Conservation (phyloP, 2,888 invertebrate genomes). For the Prostheceraeus crozeri region DNA sequence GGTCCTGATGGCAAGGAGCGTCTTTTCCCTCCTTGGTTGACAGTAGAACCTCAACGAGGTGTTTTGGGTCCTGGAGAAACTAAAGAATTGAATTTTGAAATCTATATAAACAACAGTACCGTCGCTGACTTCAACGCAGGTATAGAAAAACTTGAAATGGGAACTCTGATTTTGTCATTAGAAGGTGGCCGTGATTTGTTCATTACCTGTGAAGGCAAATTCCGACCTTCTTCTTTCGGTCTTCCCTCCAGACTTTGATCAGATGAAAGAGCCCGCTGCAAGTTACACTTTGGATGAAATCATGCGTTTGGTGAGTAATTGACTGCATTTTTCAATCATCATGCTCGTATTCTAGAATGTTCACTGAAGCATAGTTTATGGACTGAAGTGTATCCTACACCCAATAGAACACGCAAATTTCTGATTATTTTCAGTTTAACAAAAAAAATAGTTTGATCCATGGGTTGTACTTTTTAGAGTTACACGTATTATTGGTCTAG, state of each 20-base stretch:
- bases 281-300: too few species aligned
- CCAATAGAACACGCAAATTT: too few species aligned
- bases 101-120: constrained; percentile 72
- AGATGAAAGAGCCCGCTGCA: constrained; percentile 20
- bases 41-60: neutral
- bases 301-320: too few species aligned
- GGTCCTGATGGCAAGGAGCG: constrained; percentile 49
- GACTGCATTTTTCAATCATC: too few species aligned
- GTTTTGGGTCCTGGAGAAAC: constrained; percentile 72
- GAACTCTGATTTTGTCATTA: constrained; percentile 86
- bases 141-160: constrained; percentile 70
- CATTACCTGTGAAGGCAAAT: constrained; percentile 41
- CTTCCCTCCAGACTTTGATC: constrained; percentile 30
- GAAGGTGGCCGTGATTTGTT: constrained; percentile 94
- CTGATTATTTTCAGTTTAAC: too few species aligned
- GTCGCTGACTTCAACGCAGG: constrained; percentile 74
- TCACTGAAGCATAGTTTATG: too few species aligned
- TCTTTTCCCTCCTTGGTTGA: constrained; percentile 31
- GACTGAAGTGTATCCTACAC: too few species aligned
- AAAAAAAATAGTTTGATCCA: too few species aligned
- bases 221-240: constrained; percentile 36
- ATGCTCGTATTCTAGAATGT: too few species aligned
- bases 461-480: too few species aligned
- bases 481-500: too few species aligned
- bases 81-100: constrained; percentile 77